Evolutionary conservation across 2,113 vertebrate species (phyloP).

Genomic region (Gymnogyps californianus): DNA sequence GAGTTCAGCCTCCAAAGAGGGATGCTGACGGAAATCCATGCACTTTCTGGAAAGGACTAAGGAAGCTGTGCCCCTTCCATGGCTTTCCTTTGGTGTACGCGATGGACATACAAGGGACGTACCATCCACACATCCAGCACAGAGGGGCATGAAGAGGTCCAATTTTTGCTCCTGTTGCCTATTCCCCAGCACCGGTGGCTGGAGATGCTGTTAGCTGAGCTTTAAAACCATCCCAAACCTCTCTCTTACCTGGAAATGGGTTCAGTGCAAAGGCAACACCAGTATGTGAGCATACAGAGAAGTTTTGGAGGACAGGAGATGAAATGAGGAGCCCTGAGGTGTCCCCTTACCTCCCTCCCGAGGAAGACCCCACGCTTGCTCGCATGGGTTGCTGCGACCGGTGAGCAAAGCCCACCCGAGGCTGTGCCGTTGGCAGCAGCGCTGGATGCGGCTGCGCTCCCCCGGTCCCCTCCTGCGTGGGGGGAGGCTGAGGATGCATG

Average conservation of each 20-base stretch:
- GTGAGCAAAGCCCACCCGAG: background rate
- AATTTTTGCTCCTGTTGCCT: background rate
- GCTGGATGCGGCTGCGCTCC: background rate
- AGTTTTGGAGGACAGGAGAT: background rate
- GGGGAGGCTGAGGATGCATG: too few species aligned
- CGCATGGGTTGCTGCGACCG: accelerated
- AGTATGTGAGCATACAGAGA: background rate
- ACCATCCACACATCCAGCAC: background rate
- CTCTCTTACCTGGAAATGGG: background rate
- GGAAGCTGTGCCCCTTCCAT: background rate
- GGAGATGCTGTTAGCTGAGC: background rate
- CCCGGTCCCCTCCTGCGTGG: too few species aligned
- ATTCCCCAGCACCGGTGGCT: background rate
- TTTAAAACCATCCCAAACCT: background rate
- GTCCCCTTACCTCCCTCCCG: too few species aligned
- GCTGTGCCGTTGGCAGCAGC: too few species aligned
- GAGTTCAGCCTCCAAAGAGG: background rate
- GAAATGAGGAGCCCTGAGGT: background rate
- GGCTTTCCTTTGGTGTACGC: background rate
- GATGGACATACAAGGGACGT: accelerated
- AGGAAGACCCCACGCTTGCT: background rate
- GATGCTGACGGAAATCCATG: background rate
- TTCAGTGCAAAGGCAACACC: background rate
- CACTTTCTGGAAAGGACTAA: background rate
- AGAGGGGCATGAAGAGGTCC: background rate